Evolutionary conservation across 2,888 invertebrate genomes (phyloP), one percentile per base, ranked within the genome.

Genomic region (Aphidius colemani): DNA sequence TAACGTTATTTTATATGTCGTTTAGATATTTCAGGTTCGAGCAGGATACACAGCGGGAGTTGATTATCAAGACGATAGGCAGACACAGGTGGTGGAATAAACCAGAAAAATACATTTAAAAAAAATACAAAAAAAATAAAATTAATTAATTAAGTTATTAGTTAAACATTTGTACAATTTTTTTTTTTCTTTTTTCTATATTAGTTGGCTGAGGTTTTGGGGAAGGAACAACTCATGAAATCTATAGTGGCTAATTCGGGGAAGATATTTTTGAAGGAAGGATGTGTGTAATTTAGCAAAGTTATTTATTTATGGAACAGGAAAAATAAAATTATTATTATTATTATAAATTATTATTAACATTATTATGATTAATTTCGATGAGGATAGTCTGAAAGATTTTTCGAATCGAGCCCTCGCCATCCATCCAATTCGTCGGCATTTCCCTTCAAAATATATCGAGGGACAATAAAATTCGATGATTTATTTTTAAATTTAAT

Each of bases 21-120:
- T 69, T 71, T 69, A 70, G n/a, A 45, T 65, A 59, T 60, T 65
- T 56, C 44, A 50, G 60, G 43, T 64, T 59, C 63, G 67, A 66
- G 66, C 70, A 67, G 68, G 66, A 66, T 64, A 66, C 77, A 78
- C 78, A 78, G 78, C 77, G 74, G 77, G 78, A 43, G 57, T 70
- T 70, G 71, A 73, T 48, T 71, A 71, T 78, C 78, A 74, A 78
- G 75, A 70, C 72, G 74, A 72, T 75, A 75, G 75, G 72, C 73
- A 72, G 72, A 74, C 46, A 46, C 46, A 57, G 57, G 53, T 30
- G 51, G 74, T 76, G 75, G 78, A 67, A 68, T 68, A 70, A 68
- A 80, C 74, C 78, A 75, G 77, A 80, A 78, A 80, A 75, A 79
- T 67, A 64, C 44, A 75, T 71, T 75, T 75, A 75, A 74, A 30